phyloP scores from a whole-genome alignment of 1,140 invertebrate genomes.

The Aphaenogaster ashmeadi region DNA sequence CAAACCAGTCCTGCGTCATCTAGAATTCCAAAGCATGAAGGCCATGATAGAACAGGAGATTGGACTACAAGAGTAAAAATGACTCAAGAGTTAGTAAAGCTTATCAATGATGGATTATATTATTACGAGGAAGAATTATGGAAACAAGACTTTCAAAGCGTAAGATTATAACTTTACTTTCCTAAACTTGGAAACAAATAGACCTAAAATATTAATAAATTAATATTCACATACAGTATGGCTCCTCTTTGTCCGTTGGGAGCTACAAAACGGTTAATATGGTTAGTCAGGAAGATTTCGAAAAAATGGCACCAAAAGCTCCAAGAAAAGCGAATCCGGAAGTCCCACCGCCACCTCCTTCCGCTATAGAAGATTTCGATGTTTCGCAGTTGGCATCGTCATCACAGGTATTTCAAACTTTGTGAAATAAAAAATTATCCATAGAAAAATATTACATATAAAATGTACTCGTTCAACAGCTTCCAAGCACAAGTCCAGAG shows the following conservation, averaged over 20 bases:
- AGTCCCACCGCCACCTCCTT: slow-evolving; percentile 93
- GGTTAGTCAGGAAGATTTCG: slow-evolving; percentile 96
- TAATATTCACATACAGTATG: slow-evolving; percentile 76
- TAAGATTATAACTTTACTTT: slow-evolving; percentile 67
- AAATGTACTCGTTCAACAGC: slow-evolving; percentile 55
- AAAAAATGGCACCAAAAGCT: slow-evolving; percentile 91
- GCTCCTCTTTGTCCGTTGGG: slow-evolving; percentile 85
- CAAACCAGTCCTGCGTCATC: slow-evolving; percentile 89
- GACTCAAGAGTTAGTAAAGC: slow-evolving; percentile 96
- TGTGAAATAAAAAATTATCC: background rate
- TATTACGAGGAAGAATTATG: slow-evolving; percentile 98
- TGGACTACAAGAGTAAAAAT: slow-evolving; percentile 95
- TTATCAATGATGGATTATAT: slow-evolving; percentile 97
- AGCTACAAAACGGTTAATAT: slow-evolving; percentile 96
- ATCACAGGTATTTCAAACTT: slow-evolving; percentile 74
- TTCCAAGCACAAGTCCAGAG: slow-evolving; percentile 77
- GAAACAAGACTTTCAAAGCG: slow-evolving; percentile 87
- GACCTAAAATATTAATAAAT: slow-evolving; percentile 15
- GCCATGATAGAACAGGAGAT: slow-evolving; percentile 95
- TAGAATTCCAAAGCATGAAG: slow-evolving; percentile 93
- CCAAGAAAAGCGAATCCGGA: slow-evolving; percentile 90
- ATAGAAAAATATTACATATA: background rate
- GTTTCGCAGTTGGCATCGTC: slow-evolving; percentile 76
- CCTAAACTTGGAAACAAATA: background rate
- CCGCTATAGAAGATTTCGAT: slow-evolving; percentile 83